phyloP scores from a whole-genome alignment of 1,140 invertebrate species.

The Trachymyrmex septentrionalis region DNA sequence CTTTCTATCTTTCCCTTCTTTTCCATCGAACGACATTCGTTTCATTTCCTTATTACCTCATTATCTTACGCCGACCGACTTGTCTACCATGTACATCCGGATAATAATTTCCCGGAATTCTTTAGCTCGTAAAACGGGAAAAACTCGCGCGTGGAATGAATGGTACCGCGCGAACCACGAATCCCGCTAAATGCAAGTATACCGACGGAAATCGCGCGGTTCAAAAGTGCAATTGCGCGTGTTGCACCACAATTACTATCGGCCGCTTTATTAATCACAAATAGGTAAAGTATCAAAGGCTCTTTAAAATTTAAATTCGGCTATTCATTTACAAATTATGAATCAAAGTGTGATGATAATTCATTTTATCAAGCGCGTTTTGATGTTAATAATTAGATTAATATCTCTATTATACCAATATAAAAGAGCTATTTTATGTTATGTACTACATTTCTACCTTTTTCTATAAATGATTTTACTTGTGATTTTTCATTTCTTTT shows the following conservation, averaged over 20 bases:
- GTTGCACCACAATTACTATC: constrained; percentile 27
- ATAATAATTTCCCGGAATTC: constrained; percentile 64
- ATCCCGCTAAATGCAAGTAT: constrained; percentile 25
- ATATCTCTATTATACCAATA: not conserved
- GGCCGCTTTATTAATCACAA: constrained; percentile 23
- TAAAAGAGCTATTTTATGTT: constrained; percentile 12
- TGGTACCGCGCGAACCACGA: not conserved
- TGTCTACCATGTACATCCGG: constrained; percentile 39
- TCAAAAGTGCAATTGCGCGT: not conserved
- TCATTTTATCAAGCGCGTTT: not conserved
- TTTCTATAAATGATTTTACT: constrained; percentile 3
- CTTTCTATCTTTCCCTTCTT: constrained; percentile 1
- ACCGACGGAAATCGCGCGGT: not conserved
- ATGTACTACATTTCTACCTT: not conserved
- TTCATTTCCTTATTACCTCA: constrained; percentile 66
- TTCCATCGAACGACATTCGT: constrained; percentile 33
- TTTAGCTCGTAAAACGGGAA: constrained; percentile 47
- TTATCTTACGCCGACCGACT: constrained; percentile 52
- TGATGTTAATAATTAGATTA: not conserved
- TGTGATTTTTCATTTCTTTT: not conserved
- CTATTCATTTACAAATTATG: constrained; percentile 14
- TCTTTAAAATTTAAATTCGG: not conserved
- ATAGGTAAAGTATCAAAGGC: not conserved
- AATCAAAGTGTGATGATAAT: constrained; percentile 1
- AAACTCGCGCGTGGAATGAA: constrained; percentile 37